Evolutionary conservation across 2,888 invertebrate genomes (phyloP), one percentile per base, ranked within the genome.

Genomic region (Cephus runcator): DNA sequence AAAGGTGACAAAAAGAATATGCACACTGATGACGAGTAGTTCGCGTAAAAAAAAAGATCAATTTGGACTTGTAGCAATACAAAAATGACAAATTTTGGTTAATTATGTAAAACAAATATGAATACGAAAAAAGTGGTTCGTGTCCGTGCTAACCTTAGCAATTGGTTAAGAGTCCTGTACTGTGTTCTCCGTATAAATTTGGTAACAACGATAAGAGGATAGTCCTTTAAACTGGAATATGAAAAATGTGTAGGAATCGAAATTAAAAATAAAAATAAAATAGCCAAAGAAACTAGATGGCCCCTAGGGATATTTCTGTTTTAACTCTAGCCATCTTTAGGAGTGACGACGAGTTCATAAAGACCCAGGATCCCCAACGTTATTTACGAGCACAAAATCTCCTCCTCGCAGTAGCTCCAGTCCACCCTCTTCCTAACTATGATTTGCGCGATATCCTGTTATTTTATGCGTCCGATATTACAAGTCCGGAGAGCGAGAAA

Each of bases 391-490:
- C 71, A 12, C 6, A 12, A 11, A 71, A 71, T 12, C 33, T 34
- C 71, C 23, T 1, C 9, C 23, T 23, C 9, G 23, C 56, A 9
- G 56, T 23, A 23, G 9, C 23, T 56, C 56, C 56, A 9, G 56
- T 56, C 56, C 56, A 23, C 6, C 71, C 33, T 71, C 31, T 33
- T 12, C 33, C 33, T 71, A 33, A 31, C 33, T 31, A 71, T 71
- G 71, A 71, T 34, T 71, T 71, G 71, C 71, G 71, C 23, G 71
- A 34, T 71, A 71, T 15, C 31, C 71, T 71, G 71, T 33, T 71
- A 71, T 71, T 71, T 71, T 71, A 33, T 34, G 71, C 71, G 71
- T 71, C 34, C 71, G 33, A 71, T 71, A 71, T 71, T 71, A 71
- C 71, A 30, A 31, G 71, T 56, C 56, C 56, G 1, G 23, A 56